phyloP scores from a whole-genome alignment of 2,797 vertebrate genomes.

The Notolepis coatsorum region DNA sequence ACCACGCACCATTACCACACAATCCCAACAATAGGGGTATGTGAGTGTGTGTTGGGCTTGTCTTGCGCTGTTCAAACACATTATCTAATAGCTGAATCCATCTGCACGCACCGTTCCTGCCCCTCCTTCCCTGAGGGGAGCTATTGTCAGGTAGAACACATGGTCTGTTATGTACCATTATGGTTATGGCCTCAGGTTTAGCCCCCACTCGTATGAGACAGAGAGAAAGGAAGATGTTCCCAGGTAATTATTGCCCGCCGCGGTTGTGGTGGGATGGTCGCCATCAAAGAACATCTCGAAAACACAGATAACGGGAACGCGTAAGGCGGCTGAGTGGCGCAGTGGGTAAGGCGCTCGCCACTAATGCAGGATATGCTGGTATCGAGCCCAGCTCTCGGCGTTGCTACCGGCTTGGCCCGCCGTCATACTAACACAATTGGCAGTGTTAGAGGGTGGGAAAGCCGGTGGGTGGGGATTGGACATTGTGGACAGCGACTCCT shows the following conservation, averaged over 20 bases:
- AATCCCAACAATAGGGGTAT: slow-evolving; percentile 37
- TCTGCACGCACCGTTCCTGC: slow-evolving; percentile 4
- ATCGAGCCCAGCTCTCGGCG: no score
- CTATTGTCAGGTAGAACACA: slow-evolving; percentile 9
- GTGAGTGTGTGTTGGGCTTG: slow-evolving; percentile 42
- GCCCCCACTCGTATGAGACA: neutral
- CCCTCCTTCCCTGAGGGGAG: slow-evolving; percentile 32
- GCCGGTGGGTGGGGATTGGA: no score
- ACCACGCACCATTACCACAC: slow-evolving; percentile 16
- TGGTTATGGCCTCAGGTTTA: neutral
- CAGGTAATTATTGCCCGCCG: slow-evolving; percentile 41
- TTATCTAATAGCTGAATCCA: slow-evolving; percentile 37
- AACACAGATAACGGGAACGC: slow-evolving; percentile 47
- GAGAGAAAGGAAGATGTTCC: slow-evolving; percentile 2
- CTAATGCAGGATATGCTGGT: no score
- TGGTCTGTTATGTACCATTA: neutral
- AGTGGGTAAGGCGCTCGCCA: no score
- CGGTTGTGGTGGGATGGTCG: slow-evolving; percentile 22
- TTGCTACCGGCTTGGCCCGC: no score
- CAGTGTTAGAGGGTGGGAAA: no score
- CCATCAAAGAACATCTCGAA: neutral
- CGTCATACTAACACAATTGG: no score
- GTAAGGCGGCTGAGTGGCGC: no score
- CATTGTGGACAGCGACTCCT: no score
- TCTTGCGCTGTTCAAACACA: slow-evolving; percentile 28